Evolutionary conservation across 2,888 invertebrate species (phyloP), one percentile per base, ranked within the genome.

Genomic region (Limnephilus rhombicus): DNA sequence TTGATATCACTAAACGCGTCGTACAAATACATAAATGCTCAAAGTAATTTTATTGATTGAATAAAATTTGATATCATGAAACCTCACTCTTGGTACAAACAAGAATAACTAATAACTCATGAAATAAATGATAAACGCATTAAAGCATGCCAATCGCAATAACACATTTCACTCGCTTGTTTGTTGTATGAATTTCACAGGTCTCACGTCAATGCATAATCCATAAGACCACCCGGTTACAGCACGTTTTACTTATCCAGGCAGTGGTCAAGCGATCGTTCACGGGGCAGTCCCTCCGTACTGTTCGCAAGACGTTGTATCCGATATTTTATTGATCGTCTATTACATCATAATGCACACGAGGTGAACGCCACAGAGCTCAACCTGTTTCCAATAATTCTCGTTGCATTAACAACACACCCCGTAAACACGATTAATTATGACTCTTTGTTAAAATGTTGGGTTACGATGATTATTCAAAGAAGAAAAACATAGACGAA

Each of bases 371-470:
- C 53, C 45, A 31, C 45, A 87, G 53, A 53, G 87, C 53, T 87
- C 31, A 87, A 87, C 87, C 87, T 87, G 87, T 87, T 87, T 87
- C 31, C 87, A 87, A 87, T 87, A 34, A 87, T 31, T 87, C 53
- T 53, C 53, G 18, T 53, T 53, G 49, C 87, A 87, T 87, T 87
- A 87, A 87, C 87, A 49, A 49, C 87, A 49, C 49, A 87, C 87
- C 49, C 87, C 87, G 49, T 87, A 87, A 87, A 87, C 87, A 87
- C 53, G 31, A 49, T 87, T 87, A 87, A 87, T 87, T 87, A 87
- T 31, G 53, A 87, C 87, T 87, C 87, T 87, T 87, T 87, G 87
- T 87, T 87, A 53, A 87, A 31, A 87, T 85, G 85, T 85, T 85
- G 85, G 85, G 41, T 41, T 85, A 37, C n/a, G 85, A 68, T 68